A percentile compares a stretch with the other conserved stretches of the same genome.
These are phyloP conservation scores for Semicossyphus pulcher DNA, from an alignment of 2,113 vertebrate genomes.

Conservation along the genomic window DNA sequence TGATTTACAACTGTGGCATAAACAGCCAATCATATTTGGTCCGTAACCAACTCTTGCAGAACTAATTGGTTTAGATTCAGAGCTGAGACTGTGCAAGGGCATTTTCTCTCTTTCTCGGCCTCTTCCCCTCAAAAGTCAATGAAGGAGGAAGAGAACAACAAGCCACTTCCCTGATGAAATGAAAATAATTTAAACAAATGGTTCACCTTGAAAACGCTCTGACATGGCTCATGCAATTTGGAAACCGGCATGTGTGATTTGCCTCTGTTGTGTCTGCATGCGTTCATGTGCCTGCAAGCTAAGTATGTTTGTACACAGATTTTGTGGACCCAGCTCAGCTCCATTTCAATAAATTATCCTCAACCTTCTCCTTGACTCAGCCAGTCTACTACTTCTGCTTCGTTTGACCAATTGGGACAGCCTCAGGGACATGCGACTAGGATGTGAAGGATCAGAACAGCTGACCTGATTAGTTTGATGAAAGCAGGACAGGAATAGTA, in stretches of 20 bases:
- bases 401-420: not conserved
- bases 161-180: conserved; percentile 36
- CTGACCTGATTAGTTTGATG: conserved; percentile 22
- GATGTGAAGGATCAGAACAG: conserved; percentile 13
- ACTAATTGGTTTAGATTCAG: conserved; percentile 57
- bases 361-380: conserved; percentile 20
- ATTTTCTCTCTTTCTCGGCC: not conserved
- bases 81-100: not conserved
- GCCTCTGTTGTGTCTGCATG: not conserved
- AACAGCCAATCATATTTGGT: conserved; percentile 38
- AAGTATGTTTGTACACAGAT: not conserved
- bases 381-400: not conserved
- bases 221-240: not conserved
- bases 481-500: conserved; percentile 23
- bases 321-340: not conserved
- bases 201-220: conserved; percentile 38
- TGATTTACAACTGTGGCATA: conserved; percentile 15
- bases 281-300: not conserved
- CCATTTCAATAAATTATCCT: conserved; percentile 27
- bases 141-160: conserved; percentile 43
- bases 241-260: not conserved
- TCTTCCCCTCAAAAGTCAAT: conserved; percentile 28
- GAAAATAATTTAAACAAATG: conserved; percentile 40
- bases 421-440: not conserved
- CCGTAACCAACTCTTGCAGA: conserved; percentile 33